Evolutionary conservation across 2,888 invertebrate species (phyloP).

Genomic region (Watsonalla binaria): DNA sequence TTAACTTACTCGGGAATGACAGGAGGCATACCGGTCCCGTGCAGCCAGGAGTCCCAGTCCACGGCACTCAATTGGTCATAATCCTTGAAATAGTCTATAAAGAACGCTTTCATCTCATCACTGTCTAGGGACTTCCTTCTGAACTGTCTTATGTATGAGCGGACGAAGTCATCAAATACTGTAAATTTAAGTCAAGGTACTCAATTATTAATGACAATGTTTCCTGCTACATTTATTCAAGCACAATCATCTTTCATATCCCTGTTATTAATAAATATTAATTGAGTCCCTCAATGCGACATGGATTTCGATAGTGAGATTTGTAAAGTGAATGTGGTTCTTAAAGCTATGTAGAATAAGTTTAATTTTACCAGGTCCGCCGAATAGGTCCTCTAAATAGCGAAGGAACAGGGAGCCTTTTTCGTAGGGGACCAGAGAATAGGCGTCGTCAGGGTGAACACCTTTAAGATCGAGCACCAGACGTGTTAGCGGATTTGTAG

Average conservation of each 20-base stretch:
- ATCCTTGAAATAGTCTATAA: slow-evolving; percentile 84
- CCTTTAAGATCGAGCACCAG: slow-evolving; percentile 88
- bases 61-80: slow-evolving; percentile 78
- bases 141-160: slow-evolving; percentile 87
- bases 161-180: slow-evolving; percentile 90
- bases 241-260: too few species aligned
- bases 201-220: background rate
- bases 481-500: slow-evolving; percentile 83
- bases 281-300: slow-evolving; percentile 85
- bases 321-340: slow-evolving; percentile 74
- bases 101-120: slow-evolving; percentile 85
- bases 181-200: slow-evolving; percentile 5
- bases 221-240: too few species aligned
- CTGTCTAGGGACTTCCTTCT: slow-evolving; percentile 91
- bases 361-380: slow-evolving; percentile 84
- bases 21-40: slow-evolving; percentile 92
- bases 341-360: slow-evolving; percentile 50
- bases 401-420: slow-evolving; percentile 94
- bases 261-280: slow-evolving; percentile 81
- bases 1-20: slow-evolving; percentile 85
- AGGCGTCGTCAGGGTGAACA: slow-evolving; percentile 94
- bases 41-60: slow-evolving; percentile 93
- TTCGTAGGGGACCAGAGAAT: slow-evolving; percentile 94
- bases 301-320: slow-evolving; percentile 87
- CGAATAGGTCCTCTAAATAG: slow-evolving; percentile 89